Percentiles rank a stretch among this genome's conserved stretches.
Evolutionary conservation across 2,888 invertebrate species (phyloP).

Genomic region (Calliopum simillimum): DNA sequence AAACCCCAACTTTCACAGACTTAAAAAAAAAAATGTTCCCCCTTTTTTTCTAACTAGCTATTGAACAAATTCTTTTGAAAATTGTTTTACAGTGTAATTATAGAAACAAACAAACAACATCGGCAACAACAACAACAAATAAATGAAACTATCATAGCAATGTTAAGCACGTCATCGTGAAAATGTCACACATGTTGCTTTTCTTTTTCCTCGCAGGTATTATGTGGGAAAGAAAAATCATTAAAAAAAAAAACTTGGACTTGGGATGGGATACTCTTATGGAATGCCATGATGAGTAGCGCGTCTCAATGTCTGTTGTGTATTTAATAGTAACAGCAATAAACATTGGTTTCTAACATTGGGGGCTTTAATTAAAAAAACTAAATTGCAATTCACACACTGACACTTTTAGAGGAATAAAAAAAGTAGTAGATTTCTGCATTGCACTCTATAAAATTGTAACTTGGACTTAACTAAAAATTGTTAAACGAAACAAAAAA

Average conservation of each 20-base stretch:
- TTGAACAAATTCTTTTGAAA: too few relatives aligned
- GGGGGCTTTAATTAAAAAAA: constrained; percentile 29
- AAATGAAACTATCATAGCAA: constrained; percentile 46
- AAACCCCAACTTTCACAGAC: too few relatives aligned
- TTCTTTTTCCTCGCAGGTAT: not conserved
- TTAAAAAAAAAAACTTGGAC: constrained; percentile 20
- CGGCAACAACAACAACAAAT: constrained; percentile 25
- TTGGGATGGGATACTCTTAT: constrained; percentile 24
- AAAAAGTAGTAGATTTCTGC: too few relatives aligned
- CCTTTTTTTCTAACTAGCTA: too few relatives aligned
- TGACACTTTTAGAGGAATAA: too few relatives aligned
- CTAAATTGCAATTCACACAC: not conserved
- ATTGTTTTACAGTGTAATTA: too few relatives aligned
- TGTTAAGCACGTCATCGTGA: not conserved
- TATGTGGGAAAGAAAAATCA: constrained; percentile 13
- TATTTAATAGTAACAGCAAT: not conserved
- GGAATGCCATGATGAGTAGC: constrained; percentile 17
- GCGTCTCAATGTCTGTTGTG: constrained; percentile 23
- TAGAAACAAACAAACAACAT: not conserved
- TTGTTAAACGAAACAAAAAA: not conserved
- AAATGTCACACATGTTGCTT: constrained; percentile 2
- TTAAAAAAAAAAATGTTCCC: too few relatives aligned
- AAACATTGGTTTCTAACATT: constrained; percentile 31
- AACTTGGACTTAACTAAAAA: not conserved
- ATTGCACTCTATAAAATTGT: too few relatives aligned